phyloP scores from a whole-genome alignment of 2,113 vertebrate genomes.

The Cyanistes caeruleus region DNA sequence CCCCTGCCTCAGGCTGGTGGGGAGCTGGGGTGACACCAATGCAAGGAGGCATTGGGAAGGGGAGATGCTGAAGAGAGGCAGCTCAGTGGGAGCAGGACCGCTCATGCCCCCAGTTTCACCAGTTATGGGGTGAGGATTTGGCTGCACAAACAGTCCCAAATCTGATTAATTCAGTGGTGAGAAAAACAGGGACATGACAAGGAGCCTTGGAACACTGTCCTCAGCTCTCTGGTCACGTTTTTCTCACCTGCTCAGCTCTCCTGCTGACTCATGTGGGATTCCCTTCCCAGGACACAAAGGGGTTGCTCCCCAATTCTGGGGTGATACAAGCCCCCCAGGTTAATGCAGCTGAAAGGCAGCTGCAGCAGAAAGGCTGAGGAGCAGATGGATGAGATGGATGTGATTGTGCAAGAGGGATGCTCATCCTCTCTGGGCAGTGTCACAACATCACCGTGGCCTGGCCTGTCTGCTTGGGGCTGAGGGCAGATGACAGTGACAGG shows the following conservation, averaged over 20 bases:
- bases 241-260: not conserved
- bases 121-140: not conserved
- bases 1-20: not conserved
- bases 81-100: not conserved
- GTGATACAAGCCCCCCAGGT: not conserved
- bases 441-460: rapidly evolving
- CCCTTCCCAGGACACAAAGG: not conserved
- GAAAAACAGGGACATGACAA: rapidly evolving
- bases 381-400: not conserved
- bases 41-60: not conserved
- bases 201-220: rapidly evolving
- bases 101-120: not conserved
- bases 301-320: not conserved
- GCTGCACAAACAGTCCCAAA: not conserved
- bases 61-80: not conserved
- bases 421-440: not conserved
- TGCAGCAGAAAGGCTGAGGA: not conserved
- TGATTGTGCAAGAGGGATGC: not conserved
- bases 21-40: not conserved
- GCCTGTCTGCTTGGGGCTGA: rapidly evolving
- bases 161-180: not conserved
- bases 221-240: rapidly evolving
- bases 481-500: not conserved
- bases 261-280: not conserved
- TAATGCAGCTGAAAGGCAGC: not conserved